phyloP scores from a whole-genome alignment of 2,797 vertebrate species.

The Clarias laeviceps region DNA sequence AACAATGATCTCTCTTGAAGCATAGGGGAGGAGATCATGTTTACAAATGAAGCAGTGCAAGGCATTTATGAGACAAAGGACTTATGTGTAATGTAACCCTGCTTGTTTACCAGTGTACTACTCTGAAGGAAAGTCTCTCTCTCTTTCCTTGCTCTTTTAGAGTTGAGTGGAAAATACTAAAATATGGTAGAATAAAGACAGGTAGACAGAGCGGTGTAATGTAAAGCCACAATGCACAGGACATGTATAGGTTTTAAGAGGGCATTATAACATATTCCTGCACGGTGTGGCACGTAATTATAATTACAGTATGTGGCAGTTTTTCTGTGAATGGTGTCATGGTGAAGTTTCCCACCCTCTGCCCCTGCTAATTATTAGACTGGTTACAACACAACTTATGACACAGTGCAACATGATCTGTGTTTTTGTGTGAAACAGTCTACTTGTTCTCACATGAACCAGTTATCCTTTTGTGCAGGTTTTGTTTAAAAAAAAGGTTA shows the following conservation, averaged over 20 bases:
- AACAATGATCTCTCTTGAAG: neutral
- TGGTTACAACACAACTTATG: neutral
- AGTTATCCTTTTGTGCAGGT: neutral
- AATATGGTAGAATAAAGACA: neutral
- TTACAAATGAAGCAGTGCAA: neutral
- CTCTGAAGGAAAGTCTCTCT: neutral
- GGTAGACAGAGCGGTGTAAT: no score
- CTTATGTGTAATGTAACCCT: neutral
- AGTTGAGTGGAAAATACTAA: neutral
- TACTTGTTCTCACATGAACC: neutral
- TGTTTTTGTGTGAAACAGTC: neutral
- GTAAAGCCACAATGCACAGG: neutral
- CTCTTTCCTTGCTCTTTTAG: neutral
- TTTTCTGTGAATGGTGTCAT: neutral
- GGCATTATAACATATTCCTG: neutral
- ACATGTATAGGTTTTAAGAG: neutral
- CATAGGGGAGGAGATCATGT: neutral
- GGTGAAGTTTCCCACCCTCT: neutral
- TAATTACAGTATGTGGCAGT: neutral
- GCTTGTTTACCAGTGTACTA: constrained; percentile 3
- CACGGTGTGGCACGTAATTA: neutral
- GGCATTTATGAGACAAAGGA: neutral
- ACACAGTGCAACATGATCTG: neutral
- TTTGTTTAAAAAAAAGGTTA: neutral
- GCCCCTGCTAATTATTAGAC: neutral